A percentile compares a stretch with the other conserved stretches of the same genome.
Evolutionary conservation across 2,888 invertebrate genomes (phyloP).

Genomic region (Teleiodes luculella): DNA sequence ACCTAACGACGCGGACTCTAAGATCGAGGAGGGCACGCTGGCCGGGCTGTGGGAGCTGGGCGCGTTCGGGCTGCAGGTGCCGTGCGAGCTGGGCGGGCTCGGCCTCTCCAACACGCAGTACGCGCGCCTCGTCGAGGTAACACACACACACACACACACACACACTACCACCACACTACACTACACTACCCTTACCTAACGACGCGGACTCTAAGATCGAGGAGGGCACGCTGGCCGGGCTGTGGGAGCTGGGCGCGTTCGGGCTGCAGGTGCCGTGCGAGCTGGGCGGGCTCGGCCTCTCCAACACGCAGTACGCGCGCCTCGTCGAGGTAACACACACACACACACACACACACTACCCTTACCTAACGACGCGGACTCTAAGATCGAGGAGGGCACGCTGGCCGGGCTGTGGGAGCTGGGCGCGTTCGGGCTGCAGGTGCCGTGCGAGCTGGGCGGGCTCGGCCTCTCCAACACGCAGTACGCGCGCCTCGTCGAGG

Average conservation of each 20-base stretch:
- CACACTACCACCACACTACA: too few relatives aligned
- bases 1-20: too few relatives aligned
- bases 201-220: too few relatives aligned
- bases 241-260: constrained; percentile 96
- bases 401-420: background rate
- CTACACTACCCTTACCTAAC: too few relatives aligned
- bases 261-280: constrained; percentile 92
- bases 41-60: constrained; percentile 94
- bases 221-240: constrained; percentile 52
- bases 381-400: too few relatives aligned
- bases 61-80: constrained; percentile 92
- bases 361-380: too few relatives aligned
- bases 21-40: background rate
- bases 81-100: constrained; percentile 93
- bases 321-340: constrained; percentile 92
- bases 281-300: constrained; percentile 90
- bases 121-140: constrained; percentile 91
- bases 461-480: constrained; percentile 91
- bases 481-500: constrained; percentile 93
- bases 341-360: too few relatives aligned
- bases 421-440: background rate
- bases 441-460: constrained; percentile 94
- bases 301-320: constrained; percentile 95
- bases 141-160: too few relatives aligned
- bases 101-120: constrained; percentile 93